Evolutionary conservation across 35 echinoderm and acorn worm species (phyloP), one percentile per base, ranked within the genome.

Genomic region (Apostichopus japonicus): DNA sequence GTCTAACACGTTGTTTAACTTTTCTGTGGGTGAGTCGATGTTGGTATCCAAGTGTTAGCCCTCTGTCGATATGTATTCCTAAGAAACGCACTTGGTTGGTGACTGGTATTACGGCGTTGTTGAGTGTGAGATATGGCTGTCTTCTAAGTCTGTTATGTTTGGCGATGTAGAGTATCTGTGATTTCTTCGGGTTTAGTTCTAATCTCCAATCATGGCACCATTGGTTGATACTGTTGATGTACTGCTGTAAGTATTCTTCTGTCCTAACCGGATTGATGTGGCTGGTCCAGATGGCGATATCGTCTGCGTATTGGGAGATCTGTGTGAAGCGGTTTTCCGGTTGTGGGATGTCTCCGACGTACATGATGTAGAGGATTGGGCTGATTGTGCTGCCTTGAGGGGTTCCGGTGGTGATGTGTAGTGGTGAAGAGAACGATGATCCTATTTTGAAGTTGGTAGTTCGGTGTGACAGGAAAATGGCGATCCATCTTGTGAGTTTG

Each of bases 341-440:
- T 71, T 87, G 88, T 2, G 77, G 72, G n/a, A 33, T 88, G 27
- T 33, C 27, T 33, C 27, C 27, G 27, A 33, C 27, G 27, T 33
- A 33, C 27, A 33, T 1, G 27, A 88, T 88, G 24, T 24, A 87
- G 5, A 88, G 86, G 21, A 88, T 88, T 8, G 86, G 58, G 58
- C 86, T 88, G 63, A n/a, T 70, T 4, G 86, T 88, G 21, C 86
- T 88, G 62, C 57, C 86, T 56, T 88, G 86, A 21, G 86, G 58
- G 2, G 86, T 88, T 4, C 86, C 86, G 4, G 56, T 88, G 6
- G 86, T 67, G 22, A 88, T 88, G 61, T 62, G 14, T 21, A 71
- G 13, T 7, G 14, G 57, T 62, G 15, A 22, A 13, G 23, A 88
- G 7, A 44, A 58, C 16, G 56, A 33, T 33, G 27, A 33, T 33